These are phyloP conservation scores for Prionchulus punctatus DNA, from an alignment of 2,888 invertebrate species.

Conservation along the genomic window DNA sequence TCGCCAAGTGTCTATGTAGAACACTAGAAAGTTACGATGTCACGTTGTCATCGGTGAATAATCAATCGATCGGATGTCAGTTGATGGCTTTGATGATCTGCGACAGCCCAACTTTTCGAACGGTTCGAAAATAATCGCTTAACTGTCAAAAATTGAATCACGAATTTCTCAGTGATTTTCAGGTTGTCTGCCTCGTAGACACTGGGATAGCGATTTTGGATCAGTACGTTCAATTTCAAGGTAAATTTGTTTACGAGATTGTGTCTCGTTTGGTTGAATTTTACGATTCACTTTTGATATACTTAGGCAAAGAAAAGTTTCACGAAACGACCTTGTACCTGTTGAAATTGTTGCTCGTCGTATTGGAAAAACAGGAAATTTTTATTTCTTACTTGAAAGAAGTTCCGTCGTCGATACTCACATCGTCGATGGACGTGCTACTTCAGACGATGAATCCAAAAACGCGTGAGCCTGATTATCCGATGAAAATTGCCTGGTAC, in stretches of 20 bases:
- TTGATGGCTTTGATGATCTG: slow-evolving; percentile 54
- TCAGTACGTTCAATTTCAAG: slow-evolving; percentile 49
- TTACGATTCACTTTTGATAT: not conserved
- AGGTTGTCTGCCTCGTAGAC: slow-evolving; percentile 41
- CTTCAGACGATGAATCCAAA: slow-evolving; percentile 59
- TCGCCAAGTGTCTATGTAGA: not conserved
- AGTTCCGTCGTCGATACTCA: slow-evolving; percentile 42
- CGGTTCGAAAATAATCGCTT: too few species aligned
- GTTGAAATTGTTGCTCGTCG: slow-evolving; percentile 56
- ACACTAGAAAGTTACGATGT: not conserved
- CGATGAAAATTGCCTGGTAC: slow-evolving; percentile 54
- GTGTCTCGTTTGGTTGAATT: too few species aligned
- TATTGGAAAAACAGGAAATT: slow-evolving; percentile 52
- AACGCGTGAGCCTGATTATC: slow-evolving; percentile 58
- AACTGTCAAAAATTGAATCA: too few species aligned
- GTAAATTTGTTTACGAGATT: too few species aligned
- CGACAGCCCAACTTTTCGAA: slow-evolving; percentile 58
- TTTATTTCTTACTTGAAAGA: slow-evolving; percentile 46
- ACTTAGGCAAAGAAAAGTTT: slow-evolving; percentile 29
- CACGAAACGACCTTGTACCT: slow-evolving; percentile 54
- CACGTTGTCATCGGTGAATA: not conserved
- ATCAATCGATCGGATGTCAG: not conserved
- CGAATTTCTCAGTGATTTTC: slow-evolving; percentile 13
- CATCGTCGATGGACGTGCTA: slow-evolving; percentile 62
- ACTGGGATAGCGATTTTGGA: slow-evolving; percentile 58